These are phyloP conservation scores for Merops nubicus DNA, from an alignment of 2,113 vertebrate genomes.

Conservation along the genomic window DNA sequence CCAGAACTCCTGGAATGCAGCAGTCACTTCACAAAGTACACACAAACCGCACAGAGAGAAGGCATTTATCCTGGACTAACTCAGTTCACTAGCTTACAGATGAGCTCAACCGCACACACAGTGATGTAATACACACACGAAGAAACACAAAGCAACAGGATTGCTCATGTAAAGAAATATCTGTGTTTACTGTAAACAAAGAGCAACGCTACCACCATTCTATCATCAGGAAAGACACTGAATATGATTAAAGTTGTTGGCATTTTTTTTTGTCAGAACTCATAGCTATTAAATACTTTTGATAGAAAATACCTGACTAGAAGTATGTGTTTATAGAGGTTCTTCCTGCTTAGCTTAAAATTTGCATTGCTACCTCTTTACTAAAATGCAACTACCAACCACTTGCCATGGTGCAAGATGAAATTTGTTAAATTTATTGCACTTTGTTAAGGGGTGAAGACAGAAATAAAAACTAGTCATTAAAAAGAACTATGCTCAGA, in stretches of 20 bases:
- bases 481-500: neutral
- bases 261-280: too few species aligned
- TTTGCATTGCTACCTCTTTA: neutral
- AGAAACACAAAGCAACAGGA: rapidly evolving
- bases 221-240: neutral
- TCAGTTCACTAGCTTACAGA: neutral
- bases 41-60: neutral
- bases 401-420: neutral
- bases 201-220: neutral
- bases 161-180: neutral
- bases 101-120: neutral
- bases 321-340: neutral
- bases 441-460: neutral
- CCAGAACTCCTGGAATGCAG: neutral
- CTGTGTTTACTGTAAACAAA: neutral
- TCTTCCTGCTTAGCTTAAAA: neutral
- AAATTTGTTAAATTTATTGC: neutral
- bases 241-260: neutral
- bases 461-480: neutral
- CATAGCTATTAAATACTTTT: neutral
- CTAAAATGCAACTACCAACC: neutral
- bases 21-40: neutral
- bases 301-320: neutral
- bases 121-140: neutral
- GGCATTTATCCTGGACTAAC: neutral